Base-by-base conservation (phyloP, 2,888 invertebrate species). In the Bombylius major region DNA sequence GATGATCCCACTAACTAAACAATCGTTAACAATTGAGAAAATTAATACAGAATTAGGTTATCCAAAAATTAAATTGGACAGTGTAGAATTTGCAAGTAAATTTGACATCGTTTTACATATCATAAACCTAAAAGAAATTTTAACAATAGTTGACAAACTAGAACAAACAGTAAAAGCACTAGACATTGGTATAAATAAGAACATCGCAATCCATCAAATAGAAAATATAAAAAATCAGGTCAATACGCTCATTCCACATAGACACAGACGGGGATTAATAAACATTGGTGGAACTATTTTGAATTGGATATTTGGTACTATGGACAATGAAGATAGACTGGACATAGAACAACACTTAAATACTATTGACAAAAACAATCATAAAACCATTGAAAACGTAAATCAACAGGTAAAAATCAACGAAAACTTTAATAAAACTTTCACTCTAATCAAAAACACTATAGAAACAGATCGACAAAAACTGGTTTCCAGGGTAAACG, bases 361-460 rank as follows among this genome's bases (percentile, higher is more conserved):
- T 9, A 42, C 11, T 32, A 14, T n/a, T 23, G 50, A 50, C 47
- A 7, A 47, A 45, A 54, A 59, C 23, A 55, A 44, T 46, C 56
- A 54, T 36, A 56, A 56, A 11, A 31, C 50, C 39, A 53, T 56
- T 12, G n/a, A 7, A 32, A 39, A 32, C 33, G 2, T 56, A 44
- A 59, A 59, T 52, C 23, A 55, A 51, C 49, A 54, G 51, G 46
- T 58, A 14, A 51, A 55, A 39, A 55, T 55, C 23, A 56, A 23
- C 23, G 23, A 23, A 23, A 23, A 23, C 23, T 23, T 23, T 23
- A 23, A 23, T 23, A 23, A 23, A 23, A 23, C 23, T 23, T 23
- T 23, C 23, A 23, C 23, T 36, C 8, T 36, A 8, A 36, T 36
- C 8, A 36, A 36, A 36, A 36, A 36, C 4, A 4, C 8, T 36